Base-by-base conservation (phyloP, 2,113 vertebrate genomes). In the Oenanthe oenanthe region DNA sequence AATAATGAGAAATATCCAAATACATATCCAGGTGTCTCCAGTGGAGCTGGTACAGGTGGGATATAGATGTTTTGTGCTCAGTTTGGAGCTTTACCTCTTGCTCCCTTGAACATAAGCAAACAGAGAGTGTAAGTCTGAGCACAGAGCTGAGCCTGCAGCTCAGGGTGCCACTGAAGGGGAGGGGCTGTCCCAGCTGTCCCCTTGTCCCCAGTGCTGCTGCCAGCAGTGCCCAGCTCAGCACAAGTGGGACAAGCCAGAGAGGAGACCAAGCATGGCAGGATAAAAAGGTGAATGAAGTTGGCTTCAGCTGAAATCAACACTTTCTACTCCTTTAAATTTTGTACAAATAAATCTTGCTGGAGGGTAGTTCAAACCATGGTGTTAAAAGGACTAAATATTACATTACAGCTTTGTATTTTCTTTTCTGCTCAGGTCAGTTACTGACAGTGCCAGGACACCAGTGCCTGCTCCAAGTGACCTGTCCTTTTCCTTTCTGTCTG, bases 21-120 rank as follows among this genome's bases (percentile, higher is more conserved):
- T 8, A 4, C 1, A 22, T 2, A 0, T 8, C 7, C 17, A 25
- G 22, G 17, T 56, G 3, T 40, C 32, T 58, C 43, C 0, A 1
- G 1, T 29, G 60, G 58, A 63, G 15, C 22, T 20, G 43, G 40
- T 7, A 18, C 26, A 22, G 0, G 9, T 40, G 60, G 7, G 19
- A 3, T 6, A 14, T 26, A 74, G 40, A 21, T 45, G 29, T 31
- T 54, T 19, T 2, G 10, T 43, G 53, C 40, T 54, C 16, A 40
- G 10, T 32, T 45, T 68, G 60, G 48, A 65, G 8, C 32, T 18
- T 11, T 2, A 2, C 31, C 50, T 75, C 58, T 20, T 63, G 26
- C 5, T 50, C 9, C 28, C 60, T 36, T 65, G 43, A 43, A 3
- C 36, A 22, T 3, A 21, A 70, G 17, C 32, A 57, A 29, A 26